Evolutionary conservation across 2,113 vertebrate genomes (phyloP).

Genomic region (Chaetorhynchus papuensis): DNA sequence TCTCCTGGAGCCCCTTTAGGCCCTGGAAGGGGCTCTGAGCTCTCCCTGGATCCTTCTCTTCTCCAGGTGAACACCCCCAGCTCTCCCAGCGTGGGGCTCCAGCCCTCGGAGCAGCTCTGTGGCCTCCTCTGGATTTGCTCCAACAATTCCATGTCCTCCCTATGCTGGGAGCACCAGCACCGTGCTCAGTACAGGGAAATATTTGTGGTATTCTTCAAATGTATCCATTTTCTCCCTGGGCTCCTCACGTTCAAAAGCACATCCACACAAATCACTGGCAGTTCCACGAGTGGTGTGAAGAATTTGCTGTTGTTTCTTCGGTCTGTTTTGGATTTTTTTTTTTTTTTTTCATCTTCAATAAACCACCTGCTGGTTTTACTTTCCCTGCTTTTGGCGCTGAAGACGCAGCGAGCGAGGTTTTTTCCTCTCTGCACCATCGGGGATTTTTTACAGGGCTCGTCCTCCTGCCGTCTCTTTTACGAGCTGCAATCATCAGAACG

Average conservation of each 20-base stretch:
- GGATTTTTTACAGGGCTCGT: neutral
- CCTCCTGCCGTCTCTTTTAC: neutral
- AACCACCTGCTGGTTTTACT: neutral
- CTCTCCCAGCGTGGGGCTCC: neutral
- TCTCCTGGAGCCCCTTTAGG: neutral
- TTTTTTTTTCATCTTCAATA: neutral
- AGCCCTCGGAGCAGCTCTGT: neutral
- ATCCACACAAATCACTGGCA: neutral
- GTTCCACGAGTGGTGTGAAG: rapidly evolving
- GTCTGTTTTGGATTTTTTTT: neutral
- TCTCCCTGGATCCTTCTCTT: neutral
- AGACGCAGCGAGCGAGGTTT: neutral
- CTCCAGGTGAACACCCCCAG: neutral
- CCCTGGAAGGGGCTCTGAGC: neutral
- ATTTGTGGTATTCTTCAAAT: neutral
- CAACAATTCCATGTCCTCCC: neutral
- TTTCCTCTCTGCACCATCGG: neutral
- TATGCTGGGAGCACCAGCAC: neutral
- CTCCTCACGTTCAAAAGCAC: neutral
- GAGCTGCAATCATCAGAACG: neutral
- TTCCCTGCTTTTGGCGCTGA: neutral
- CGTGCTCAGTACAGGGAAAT: neutral
- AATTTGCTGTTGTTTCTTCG: neutral
- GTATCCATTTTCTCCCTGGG: neutral
- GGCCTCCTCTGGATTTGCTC: neutral